A percentile compares a stretch with the other conserved stretches of the same genome.
Evolutionary conservation across 2,113 vertebrate species (phyloP).

Genomic region (Entelurus aequoreus): DNA sequence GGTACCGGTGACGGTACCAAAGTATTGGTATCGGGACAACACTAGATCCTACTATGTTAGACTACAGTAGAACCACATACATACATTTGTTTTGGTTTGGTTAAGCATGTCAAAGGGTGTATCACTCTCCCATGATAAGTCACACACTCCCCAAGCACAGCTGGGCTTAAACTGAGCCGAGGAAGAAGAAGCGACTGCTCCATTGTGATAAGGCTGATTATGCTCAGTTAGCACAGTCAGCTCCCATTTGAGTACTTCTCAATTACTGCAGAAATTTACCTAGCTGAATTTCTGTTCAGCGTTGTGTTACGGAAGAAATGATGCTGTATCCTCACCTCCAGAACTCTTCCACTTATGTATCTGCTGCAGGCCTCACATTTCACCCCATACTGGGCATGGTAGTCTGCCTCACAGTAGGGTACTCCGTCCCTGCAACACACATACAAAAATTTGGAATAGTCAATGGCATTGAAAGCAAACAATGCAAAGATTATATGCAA

Average conservation of each 20-base stretch:
- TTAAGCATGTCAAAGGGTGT: constrained; percentile 12
- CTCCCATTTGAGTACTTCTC: constrained; percentile 18
- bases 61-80: background rate
- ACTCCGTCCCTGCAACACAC: constrained; percentile 82
- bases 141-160: constrained; percentile 29
- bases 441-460: background rate
- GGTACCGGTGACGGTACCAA: too few species aligned
- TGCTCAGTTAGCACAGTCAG: constrained; percentile 11
- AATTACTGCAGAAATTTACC: background rate
- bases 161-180: constrained; percentile 23
- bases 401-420: constrained; percentile 94
- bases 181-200: constrained; percentile 27
- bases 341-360: constrained; percentile 95
- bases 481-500: too few species aligned
- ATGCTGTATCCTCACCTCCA: constrained; percentile 83
- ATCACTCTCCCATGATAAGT: constrained; percentile 35
- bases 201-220: constrained; percentile 38
- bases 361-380: constrained; percentile 93
- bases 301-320: background rate
- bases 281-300: constrained; percentile 1
- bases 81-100: constrained; percentile 23
- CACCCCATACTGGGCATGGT: constrained; percentile 94
- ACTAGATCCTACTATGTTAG: background rate
- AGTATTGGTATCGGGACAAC: too few species aligned
- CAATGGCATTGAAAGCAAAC: too few species aligned